Conservation (phyloP, 2,113 vertebrate genomes). For the Anser cygnoides region DNA sequence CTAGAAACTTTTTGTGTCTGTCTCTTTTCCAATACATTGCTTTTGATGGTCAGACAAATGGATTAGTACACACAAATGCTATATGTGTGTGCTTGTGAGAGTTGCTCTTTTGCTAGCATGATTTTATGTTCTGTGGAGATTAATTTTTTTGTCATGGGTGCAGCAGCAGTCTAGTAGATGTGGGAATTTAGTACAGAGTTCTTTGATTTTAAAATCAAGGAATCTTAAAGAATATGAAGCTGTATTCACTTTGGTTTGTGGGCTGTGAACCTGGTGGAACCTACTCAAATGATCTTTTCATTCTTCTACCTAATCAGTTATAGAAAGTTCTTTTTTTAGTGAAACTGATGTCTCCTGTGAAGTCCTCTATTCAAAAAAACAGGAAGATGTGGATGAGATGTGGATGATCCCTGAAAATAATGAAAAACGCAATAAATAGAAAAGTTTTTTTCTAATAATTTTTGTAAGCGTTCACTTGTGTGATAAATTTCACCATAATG, state of each 20-base stretch:
- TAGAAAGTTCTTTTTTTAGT: background rate
- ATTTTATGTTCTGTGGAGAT: background rate
- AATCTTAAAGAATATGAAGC: background rate
- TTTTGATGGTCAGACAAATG: background rate
- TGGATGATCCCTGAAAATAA: background rate
- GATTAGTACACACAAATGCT: background rate
- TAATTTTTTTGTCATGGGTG: background rate
- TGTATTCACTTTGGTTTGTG: background rate
- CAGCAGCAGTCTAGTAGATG: background rate
- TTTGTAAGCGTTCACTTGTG: background rate
- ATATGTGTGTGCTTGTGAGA: accelerated
- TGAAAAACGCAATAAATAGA: background rate
- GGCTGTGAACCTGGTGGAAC: background rate
- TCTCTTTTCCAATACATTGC: background rate
- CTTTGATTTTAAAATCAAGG: background rate
- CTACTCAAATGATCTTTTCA: background rate
- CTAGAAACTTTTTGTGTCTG: background rate
- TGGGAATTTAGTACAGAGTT: background rate
- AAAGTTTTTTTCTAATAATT: background rate
- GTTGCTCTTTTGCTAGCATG: background rate
- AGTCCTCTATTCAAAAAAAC: background rate
- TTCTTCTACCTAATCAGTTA: background rate
- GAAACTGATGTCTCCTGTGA: background rate
- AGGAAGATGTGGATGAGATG: background rate
- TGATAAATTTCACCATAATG: background rate